Percentiles rank a stretch among this genome's conserved stretches.
phyloP scores from a whole-genome alignment of 1,140 invertebrate species.

The Panulirus ornatus region DNA sequence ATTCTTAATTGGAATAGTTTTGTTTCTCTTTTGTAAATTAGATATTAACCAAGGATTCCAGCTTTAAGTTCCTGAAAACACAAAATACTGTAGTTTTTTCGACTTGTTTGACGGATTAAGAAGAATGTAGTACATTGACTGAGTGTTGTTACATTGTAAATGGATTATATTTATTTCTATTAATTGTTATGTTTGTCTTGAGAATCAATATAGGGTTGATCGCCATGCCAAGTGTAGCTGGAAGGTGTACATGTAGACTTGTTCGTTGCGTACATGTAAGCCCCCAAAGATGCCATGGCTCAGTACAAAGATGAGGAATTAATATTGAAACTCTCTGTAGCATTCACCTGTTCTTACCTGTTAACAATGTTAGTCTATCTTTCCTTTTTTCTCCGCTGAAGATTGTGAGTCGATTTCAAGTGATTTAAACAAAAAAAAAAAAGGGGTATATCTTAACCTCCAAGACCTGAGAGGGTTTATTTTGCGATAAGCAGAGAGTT shows the following conservation, averaged over 20 bases:
- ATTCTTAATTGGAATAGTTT: slow-evolving; percentile 55
- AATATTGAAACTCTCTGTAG: slow-evolving; percentile 64
- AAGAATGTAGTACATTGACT: slow-evolving; percentile 65
- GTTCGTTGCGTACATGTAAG: slow-evolving; percentile 50
- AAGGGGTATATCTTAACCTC: too few relatives aligned
- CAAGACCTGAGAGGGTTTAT: background rate
- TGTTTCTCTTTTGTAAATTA: slow-evolving; percentile 53
- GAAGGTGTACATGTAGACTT: slow-evolving; percentile 43
- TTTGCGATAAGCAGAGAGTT: slow-evolving; percentile 52
- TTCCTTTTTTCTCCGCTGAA: background rate
- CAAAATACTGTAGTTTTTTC: slow-evolving; percentile 51
- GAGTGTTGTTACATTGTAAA: slow-evolving; percentile 72
- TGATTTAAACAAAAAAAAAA: background rate
- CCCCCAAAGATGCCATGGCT: slow-evolving; percentile 50
- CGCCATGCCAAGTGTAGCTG: slow-evolving; percentile 31
- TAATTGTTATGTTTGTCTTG: slow-evolving; percentile 72
- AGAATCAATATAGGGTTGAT: slow-evolving; percentile 61
- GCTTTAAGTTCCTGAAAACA: slow-evolving; percentile 69
- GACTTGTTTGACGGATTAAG: slow-evolving; percentile 54
- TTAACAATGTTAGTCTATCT: background rate
- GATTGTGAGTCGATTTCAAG: background rate
- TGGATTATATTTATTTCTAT: slow-evolving; percentile 73
- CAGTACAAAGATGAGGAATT: slow-evolving; percentile 66
- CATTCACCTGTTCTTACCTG: background rate
- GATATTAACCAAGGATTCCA: slow-evolving; percentile 70